Evolutionary conservation across 2,797 vertebrate species (phyloP).

Genomic region (Arremon brunneinucha): DNA sequence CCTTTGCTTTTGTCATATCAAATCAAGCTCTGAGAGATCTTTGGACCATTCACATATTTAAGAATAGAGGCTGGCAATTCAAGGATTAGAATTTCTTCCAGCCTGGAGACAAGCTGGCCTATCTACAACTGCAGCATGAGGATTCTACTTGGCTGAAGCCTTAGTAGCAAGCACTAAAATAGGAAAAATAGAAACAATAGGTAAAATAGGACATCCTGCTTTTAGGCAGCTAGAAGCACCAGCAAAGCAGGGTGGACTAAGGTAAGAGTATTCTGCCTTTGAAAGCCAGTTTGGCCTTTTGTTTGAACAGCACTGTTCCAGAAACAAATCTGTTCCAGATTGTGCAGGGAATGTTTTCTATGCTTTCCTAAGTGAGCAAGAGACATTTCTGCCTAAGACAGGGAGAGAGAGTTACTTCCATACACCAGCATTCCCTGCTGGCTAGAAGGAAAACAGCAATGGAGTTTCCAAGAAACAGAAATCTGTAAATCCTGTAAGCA

Average conservation of each 20-base stretch:
- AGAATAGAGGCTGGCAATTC: not conserved
- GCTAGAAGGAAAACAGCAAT: conserved; percentile 28
- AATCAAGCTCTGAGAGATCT: not conserved
- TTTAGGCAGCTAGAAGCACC: not conserved
- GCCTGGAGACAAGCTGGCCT: not conserved
- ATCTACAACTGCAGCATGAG: not conserved
- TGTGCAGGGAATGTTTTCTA: not conserved
- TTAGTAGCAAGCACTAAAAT: not conserved
- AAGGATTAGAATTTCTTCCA: not conserved
- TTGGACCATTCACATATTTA: not conserved
- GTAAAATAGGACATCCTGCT: not conserved
- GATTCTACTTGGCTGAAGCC: not conserved
- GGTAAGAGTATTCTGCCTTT: not conserved
- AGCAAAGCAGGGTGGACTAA: not conserved
- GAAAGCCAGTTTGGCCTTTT: not conserved
- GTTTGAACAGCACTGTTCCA: not conserved
- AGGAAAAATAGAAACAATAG: not conserved
- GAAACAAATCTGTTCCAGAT: conserved; percentile 8
- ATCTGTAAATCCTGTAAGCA: not conserved
- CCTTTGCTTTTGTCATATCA: conserved; percentile 17
- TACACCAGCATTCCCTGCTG: conserved; percentile 56
- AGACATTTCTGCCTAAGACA: not conserved
- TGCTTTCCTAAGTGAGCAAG: not conserved
- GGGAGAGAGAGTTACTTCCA: not conserved
- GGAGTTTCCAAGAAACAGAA: not conserved